These are phyloP conservation scores for Schizotus pectinicornis DNA, from an alignment of 2,888 invertebrate genomes.

Conservation along the genomic window DNA sequence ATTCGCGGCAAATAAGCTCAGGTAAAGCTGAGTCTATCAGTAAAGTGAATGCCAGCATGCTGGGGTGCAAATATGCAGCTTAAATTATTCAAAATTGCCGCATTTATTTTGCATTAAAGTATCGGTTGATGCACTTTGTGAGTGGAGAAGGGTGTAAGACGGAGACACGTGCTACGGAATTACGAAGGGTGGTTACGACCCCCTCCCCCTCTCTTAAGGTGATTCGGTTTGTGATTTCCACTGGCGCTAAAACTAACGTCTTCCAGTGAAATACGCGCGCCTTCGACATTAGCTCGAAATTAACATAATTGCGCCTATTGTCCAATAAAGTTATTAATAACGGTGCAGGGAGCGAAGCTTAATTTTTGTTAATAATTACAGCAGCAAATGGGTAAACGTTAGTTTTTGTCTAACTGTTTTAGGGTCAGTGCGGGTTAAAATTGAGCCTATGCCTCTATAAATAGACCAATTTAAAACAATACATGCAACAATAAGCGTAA, in stretches of 20 bases:
- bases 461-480: constrained; percentile 40
- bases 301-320: too few species aligned
- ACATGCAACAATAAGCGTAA: constrained; percentile 29
- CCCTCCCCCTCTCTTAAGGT: constrained; percentile 26
- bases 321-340: too few species aligned
- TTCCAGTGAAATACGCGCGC: constrained; percentile 30
- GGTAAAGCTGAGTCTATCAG: not conserved
- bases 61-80: too few species aligned
- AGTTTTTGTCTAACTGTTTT: constrained; percentile 29
- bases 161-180: constrained; percentile 43
- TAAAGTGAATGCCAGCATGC: not conserved
- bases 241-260: constrained; percentile 49
- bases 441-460: constrained; percentile 36
- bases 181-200: constrained; percentile 30
- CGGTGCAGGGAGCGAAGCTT: too few species aligned
- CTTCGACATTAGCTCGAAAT: constrained; percentile 1
- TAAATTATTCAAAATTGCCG: constrained; percentile 23
- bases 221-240: constrained; percentile 48
- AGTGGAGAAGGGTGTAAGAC: constrained; percentile 25
- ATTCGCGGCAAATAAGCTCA: too few species aligned
- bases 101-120: constrained; percentile 33
- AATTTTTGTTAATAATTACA: too few species aligned
- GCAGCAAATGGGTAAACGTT: constrained; percentile 7
- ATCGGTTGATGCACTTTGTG: constrained; percentile 30
- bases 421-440: constrained; percentile 20